Conservation (phyloP, 2,888 invertebrate species). For the Pardosa pseudoannulata region DNA sequence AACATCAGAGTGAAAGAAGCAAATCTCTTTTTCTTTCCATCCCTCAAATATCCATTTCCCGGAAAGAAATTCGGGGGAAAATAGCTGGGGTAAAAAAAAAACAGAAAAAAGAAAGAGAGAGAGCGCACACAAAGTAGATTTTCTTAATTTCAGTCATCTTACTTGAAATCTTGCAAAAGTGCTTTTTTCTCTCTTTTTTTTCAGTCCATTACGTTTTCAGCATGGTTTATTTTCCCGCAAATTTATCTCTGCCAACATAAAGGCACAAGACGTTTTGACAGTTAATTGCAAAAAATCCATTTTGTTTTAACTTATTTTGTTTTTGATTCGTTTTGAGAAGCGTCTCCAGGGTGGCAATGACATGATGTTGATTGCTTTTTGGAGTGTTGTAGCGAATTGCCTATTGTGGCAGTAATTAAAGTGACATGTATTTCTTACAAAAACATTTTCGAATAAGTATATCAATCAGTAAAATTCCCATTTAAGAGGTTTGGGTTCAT, state of each 20-base stretch:
- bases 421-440: background rate
- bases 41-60: background rate
- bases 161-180: background rate
- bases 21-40: background rate
- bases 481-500: background rate
- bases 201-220: background rate
- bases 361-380: slow-evolving; percentile 10
- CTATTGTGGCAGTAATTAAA: slow-evolving; percentile 2
- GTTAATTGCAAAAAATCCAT: slow-evolving; percentile 10
- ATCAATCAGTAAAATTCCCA: background rate
- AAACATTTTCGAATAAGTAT: background rate
- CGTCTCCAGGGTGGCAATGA: slow-evolving; percentile 6
- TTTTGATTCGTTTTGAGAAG: background rate
- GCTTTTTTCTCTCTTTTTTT: background rate
- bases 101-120: too few relatives aligned
- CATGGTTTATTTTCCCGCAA: background rate
- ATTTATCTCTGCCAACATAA: background rate
- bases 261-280: slow-evolving; percentile 12
- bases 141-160: background rate
- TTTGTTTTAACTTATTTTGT: slow-evolving; percentile 6
- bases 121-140: background rate
- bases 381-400: background rate
- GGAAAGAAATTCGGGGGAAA: background rate
- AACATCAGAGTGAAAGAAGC: background rate
- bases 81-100: background rate